A percentile compares a stretch with the other conserved stretches of the same genome.
Conservation (phyloP, 2,888 invertebrate species). For the Epirrhoe tristata region DNA sequence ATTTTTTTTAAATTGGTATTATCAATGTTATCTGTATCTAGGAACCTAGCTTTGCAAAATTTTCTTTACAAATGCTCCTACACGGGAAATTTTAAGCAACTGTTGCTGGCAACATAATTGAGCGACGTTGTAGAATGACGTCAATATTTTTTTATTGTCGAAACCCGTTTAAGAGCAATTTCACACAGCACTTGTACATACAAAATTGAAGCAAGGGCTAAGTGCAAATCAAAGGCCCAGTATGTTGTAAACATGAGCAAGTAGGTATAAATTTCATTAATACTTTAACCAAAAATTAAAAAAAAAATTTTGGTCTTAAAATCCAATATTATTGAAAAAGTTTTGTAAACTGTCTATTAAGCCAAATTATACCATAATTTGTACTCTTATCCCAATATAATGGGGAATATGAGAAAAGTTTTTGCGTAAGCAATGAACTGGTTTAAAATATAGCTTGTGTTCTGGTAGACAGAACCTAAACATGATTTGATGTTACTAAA, state of each 20-base stretch:
- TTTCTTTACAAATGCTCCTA: background rate
- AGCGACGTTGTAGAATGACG: background rate
- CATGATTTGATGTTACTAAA: too few species aligned
- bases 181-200: slow-evolving; percentile 6
- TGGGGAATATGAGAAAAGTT: too few species aligned
- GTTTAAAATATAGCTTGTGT: too few species aligned
- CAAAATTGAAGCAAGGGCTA: slow-evolving; percentile 5
- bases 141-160: background rate
- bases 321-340: background rate
- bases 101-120: background rate
- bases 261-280: background rate
- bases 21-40: background rate
- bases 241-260: slow-evolving; percentile 1
- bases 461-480: too few species aligned
- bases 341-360: background rate
- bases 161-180: slow-evolving; percentile 2
- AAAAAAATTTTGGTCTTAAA: background rate
- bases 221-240: slow-evolving; percentile 6
- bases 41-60: slow-evolving; percentile 3
- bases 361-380: too few species aligned
- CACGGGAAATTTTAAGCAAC: slow-evolving; percentile 1
- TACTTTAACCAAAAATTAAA: background rate
- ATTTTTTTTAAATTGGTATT: slow-evolving; percentile 1
- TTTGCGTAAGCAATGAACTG: too few species aligned
- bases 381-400: too few species aligned